Evolutionary conservation across 2,113 vertebrate species (phyloP), one percentile per base, ranked within the genome.

Genomic region (Mesocricetus auratus): DNA sequence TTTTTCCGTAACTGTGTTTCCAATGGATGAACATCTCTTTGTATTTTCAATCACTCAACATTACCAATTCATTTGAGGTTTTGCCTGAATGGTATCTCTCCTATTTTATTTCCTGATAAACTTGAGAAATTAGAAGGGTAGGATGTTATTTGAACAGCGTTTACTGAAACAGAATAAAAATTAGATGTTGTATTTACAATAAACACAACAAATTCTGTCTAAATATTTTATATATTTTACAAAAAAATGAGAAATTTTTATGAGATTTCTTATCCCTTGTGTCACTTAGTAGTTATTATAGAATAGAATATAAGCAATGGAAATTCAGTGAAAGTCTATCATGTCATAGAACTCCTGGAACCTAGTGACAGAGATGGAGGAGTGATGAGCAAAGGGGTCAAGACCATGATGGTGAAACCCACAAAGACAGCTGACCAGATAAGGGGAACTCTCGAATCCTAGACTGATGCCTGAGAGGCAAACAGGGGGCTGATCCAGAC

Each of bases 21-120:
- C 94, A 97, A 17, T 86, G 95, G 92, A 96, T 98, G 78, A 86
- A 36, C 39, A 92, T 98, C 90, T 93, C 26, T 88, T 94, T 97
- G 82, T 96, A 71, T 96, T 96, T 96, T 78, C 88, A 97, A 82
- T 82, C 89, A 97, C 81, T 93, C 77, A 96, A 47, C 42, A 95
- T 97, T 96, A 97, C 95, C 95, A 97, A 97, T 95, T 97, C 93
- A 96, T 96, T 85, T 96, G 94, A 96, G 94, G 42, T 94, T 97
- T 95, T 56, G 64, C 56, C n/a, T 92, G 66, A 60, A 64, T 93
- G 58, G 5, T 90, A 82, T 88, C 69, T 89, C 73, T 90, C 42
- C 71, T 73, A 58, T 33, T 95, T 17, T 94, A 13, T 92, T 36
- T 97, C 15, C 83, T 31, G 17, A 75, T 97, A 96, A 95, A 78